Evolutionary conservation across 2,888 invertebrate species (phyloP), one percentile per base, ranked within the genome.

Genomic region (Heliconius sara): DNA sequence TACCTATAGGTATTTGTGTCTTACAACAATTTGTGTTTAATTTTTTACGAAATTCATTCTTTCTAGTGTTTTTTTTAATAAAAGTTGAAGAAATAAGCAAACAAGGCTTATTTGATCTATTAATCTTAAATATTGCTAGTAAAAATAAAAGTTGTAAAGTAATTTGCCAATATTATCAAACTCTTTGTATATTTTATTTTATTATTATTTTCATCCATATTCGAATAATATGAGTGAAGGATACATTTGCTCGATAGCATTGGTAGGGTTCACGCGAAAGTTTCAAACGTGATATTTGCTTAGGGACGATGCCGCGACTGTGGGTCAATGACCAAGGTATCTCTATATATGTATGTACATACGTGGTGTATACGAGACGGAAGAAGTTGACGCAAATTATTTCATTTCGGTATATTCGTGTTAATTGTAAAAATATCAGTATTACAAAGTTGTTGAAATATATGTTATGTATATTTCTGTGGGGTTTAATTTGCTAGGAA

Each of bases 251-350:
- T 75, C 65, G 22, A 66, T 66, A 65, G 65, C 75, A 43, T 75
- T 66, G 65, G 43, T 16, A 66, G 75, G 75, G 63, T 47, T 75
- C 43, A 47, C 65, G 75, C 63, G 75, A 75, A 75, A 75, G 75
- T 75, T 75, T 65, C 43, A 75, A 65, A 75, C 39, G 25, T 43
- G 39, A 27, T 75, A 43, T 75, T 75, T 75, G 75, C 65, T 75
- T 75, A 75, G 75, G 75, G 65, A 75, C 75, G 75, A 27, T 25
- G 60, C 63, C 63, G 16, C 73, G 73, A 73, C 73, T 60, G 60
- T 39, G 60, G 73, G 73, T 73, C 73, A 73, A 73, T 60, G 73
- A 73, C 73, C 73, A 73, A 34, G 60, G 60, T 73, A n/a, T 73
- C 57, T 60, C 57, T 13, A n/a, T 52, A 57, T 60, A 34, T 16